Conservation (phyloP, 2,113 vertebrate genomes). For the Phaethornis superciliosus region DNA sequence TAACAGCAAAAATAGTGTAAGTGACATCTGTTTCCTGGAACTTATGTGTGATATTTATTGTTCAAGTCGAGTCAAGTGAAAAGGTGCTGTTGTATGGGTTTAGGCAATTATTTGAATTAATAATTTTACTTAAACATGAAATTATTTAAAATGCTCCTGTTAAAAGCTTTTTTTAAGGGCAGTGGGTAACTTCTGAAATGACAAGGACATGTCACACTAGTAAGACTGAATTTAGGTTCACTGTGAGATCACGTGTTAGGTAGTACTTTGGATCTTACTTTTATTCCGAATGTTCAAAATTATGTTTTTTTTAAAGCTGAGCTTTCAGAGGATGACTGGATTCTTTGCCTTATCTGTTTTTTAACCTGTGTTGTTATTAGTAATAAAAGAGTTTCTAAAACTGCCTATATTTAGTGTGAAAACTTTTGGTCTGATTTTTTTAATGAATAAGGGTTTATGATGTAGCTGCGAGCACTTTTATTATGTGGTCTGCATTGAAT, state of each 20-base stretch:
- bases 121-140: not conserved
- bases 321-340: not conserved
- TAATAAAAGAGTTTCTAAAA: not conserved
- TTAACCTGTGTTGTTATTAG: not conserved
- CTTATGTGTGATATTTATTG: not conserved
- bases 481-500: not conserved
- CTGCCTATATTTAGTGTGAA: not conserved
- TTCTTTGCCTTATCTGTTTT: not conserved
- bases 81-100: not conserved
- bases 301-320: not conserved
- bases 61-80: not conserved
- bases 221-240: not conserved
- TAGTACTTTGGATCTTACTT: not conserved
- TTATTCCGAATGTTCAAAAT: not conserved
- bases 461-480: not conserved
- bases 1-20: not conserved
- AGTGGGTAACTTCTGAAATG: not conserved
- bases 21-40: not conserved
- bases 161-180: not conserved
- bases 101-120: not conserved
- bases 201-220: not conserved
- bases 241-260: not conserved
- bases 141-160: not conserved
- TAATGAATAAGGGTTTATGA: not conserved
- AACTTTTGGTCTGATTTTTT: not conserved